Evolutionary conservation across 2,888 invertebrate species (phyloP), one percentile per base, ranked within the genome.

Genomic region (Conomelus anceps): DNA sequence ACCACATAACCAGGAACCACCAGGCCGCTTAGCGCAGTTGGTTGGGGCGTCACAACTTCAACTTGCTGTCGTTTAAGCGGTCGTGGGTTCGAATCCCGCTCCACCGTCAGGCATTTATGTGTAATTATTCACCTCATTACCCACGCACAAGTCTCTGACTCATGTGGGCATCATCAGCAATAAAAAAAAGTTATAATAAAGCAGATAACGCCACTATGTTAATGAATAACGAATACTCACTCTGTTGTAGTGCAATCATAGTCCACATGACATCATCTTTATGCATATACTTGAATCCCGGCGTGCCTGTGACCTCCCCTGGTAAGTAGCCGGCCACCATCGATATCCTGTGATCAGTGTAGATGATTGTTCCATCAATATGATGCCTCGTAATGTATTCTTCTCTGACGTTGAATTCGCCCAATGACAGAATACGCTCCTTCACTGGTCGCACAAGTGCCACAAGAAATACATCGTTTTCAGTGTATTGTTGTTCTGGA

Each of bases 381-480:
- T 97, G 94, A 93, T 98, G 98, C 91, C 98, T 95, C 0, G 98
- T 98, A 92, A 97, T 96, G 93, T 98, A 98, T 93, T 98, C 98
- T 92, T 98, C 96, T 91, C 96, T 96, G n/a, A 63, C n/a, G 90
- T 95, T 95, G 9, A 96, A 95, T 92, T 96, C 96, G 89, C 96
- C 93, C 86, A 96, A 92, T 11, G 94, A 94, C 89, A 95, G 94
- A 88, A 97, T 95, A 89, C 96, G 94, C 88, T 97, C 96, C 92
- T 96, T 95, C 92, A 96, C 93, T 24, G 97, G 94, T 92, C 96
- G 95, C 23, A 96, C 97, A 93, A 97, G 92, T 26, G 93, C 93
- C 22, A 94, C 93, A 86, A 94, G 90, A 6, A 92, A 90, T 22
- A 91, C 89, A n/a, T 92, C 92, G 85, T 92, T 92, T 86, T 90